Percentiles rank a stretch among this genome's conserved stretches.
These are phyloP conservation scores for Butorides virescens DNA, from an alignment of 2,113 vertebrate genomes.

Conservation along the genomic window DNA sequence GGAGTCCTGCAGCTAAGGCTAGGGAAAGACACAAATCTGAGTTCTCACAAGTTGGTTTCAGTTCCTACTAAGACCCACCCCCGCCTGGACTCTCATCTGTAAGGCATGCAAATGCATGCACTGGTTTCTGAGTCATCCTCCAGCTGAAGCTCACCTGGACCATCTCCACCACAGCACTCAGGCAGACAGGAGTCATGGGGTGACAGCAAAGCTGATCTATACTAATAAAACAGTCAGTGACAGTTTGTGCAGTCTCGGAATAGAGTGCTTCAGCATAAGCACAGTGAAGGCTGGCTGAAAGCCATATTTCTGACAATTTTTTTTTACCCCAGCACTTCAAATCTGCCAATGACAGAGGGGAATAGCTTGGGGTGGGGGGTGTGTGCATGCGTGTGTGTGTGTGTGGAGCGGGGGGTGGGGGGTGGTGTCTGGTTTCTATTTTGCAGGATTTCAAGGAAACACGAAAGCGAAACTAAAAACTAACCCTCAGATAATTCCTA, in stretches of 20 bases:
- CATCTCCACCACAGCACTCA: not conserved
- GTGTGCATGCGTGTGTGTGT: too few relatives aligned
- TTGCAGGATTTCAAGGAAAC: not conserved
- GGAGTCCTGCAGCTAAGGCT: not conserved
- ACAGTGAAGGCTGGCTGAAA: not conserved
- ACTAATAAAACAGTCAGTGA: not conserved
- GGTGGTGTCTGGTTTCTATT: not conserved
- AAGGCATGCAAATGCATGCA: rapidly evolving
- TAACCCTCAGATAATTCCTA: not conserved
- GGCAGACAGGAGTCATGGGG: not conserved
- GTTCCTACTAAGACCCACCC: not conserved
- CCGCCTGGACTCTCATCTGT: not conserved
- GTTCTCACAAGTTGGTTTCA: not conserved
- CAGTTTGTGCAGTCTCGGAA: not conserved
- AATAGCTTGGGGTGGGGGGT: not conserved
- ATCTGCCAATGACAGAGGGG: not conserved
- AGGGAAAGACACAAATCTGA: not conserved
- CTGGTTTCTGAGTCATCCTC: not conserved
- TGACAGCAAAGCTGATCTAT: not conserved
- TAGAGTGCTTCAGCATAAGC: not conserved
- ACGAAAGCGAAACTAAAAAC: not conserved
- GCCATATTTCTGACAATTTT: not conserved
- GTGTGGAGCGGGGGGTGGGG: too few relatives aligned
- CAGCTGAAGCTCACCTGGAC: not conserved
- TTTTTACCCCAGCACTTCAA: not conserved